Evolutionary conservation across 2,888 invertebrate species (phyloP).

Genomic region (Osedax fenrisi): DNA sequence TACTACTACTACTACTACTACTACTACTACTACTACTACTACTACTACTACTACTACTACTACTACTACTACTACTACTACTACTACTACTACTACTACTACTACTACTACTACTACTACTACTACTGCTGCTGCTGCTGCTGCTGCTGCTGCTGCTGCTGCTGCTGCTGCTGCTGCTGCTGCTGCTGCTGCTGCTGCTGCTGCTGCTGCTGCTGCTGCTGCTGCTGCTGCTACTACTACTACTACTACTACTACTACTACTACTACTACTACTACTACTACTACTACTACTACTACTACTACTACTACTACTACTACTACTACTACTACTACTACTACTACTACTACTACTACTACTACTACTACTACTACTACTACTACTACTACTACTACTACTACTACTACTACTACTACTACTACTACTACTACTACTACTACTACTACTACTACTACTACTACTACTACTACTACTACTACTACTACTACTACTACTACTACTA

Average conservation of each 20-base stretch:
- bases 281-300: constrained; percentile 31
- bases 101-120: constrained; percentile 29
- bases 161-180: constrained; percentile 30
- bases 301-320: constrained; percentile 32
- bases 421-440: constrained; percentile 27
- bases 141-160: constrained; percentile 31
- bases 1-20: background rate
- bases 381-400: constrained; percentile 35
- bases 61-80: constrained; percentile 29
- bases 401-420: constrained; percentile 34
- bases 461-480: background rate
- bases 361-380: constrained; percentile 35
- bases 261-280: constrained; percentile 28
- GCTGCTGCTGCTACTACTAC: constrained; percentile 32
- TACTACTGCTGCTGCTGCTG: constrained; percentile 30
- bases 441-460: background rate
- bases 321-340: constrained; percentile 33
- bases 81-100: constrained; percentile 30
- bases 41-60: constrained; percentile 15
- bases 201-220: constrained; percentile 34
- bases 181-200: constrained; percentile 33
- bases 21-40: background rate
- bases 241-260: constrained; percentile 31
- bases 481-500: background rate
- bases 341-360: constrained; percentile 34